phyloP scores from a whole-genome alignment of 1,140 invertebrate species.

The Saccostrea glomerata region DNA sequence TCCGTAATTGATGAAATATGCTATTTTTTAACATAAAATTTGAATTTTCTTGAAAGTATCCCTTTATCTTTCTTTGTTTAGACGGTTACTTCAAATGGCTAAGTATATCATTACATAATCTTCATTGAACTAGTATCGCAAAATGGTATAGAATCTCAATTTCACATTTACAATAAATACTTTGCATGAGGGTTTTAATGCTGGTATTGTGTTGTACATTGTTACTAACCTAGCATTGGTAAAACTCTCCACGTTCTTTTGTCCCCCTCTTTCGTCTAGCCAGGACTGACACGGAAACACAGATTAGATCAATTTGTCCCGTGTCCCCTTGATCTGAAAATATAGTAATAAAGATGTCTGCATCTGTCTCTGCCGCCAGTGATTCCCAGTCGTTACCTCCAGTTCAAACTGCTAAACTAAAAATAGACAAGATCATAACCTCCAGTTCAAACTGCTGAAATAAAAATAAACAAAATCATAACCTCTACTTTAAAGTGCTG shows the following conservation, averaged over 20 bases:
- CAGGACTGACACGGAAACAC: conserved; percentile 70
- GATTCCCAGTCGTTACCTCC: conserved; percentile 76
- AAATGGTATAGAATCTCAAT: background rate
- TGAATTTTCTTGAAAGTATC: no score
- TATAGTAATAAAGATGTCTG: conserved; percentile 75
- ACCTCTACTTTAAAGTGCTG: conserved; percentile 66
- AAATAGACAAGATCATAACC: conserved; percentile 65
- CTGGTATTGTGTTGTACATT: background rate
- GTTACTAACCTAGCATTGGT: conserved; percentile 56
- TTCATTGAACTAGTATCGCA: no score
- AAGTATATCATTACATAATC: no score
- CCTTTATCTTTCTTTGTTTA: no score
- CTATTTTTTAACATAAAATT: no score
- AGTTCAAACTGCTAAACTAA: conserved; percentile 65
- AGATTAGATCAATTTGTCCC: conserved; percentile 59
- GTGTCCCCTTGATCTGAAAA: conserved; percentile 78
- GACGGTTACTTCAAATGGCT: no score
- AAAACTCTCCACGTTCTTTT: conserved; percentile 66
- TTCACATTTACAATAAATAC: background rate
- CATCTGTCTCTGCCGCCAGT: conserved; percentile 78
- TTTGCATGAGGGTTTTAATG: background rate
- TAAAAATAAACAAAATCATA: conserved; percentile 61
- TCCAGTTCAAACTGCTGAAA: conserved; percentile 62
- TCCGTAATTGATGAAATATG: no score
- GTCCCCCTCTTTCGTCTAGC: conserved; percentile 72